Percentiles rank a stretch among this genome's conserved stretches.
Conservation (phyloP, 2,797 vertebrate species). For the Glossophaga mutica region DNA sequence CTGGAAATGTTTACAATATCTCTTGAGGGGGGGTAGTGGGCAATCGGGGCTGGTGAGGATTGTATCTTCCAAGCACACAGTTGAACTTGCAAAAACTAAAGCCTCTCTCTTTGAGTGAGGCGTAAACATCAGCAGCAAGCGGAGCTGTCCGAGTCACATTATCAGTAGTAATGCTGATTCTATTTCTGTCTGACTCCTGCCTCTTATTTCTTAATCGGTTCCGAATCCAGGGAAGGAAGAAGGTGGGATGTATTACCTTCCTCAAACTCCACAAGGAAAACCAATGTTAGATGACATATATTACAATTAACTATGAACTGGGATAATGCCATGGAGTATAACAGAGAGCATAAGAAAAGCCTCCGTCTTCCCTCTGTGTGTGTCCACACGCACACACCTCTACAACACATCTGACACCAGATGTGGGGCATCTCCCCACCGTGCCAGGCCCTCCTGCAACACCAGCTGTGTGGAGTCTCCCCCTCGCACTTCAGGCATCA, state of each 20-base stretch:
- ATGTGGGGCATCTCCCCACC: rapidly evolving
- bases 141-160: too few relatives aligned
- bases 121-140: neutral
- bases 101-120: neutral
- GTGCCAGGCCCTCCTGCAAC: neutral
- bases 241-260: neutral
- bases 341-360: neutral
- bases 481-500: neutral
- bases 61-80: neutral
- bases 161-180: neutral
- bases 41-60: neutral
- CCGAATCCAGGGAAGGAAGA: neutral
- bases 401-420: neutral
- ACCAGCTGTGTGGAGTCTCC: neutral
- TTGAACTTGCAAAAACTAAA: neutral
- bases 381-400: neutral
- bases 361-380: neutral
- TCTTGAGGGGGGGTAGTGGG: neutral
- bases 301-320: neutral
- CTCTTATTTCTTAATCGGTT: neutral
- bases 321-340: neutral
- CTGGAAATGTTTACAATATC: neutral
- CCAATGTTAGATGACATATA: neutral
- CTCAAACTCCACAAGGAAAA: neutral
- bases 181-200: neutral